These are phyloP conservation scores for Pithys albifrons DNA, from an alignment of 2,113 vertebrate species.

Conservation along the genomic window DNA sequence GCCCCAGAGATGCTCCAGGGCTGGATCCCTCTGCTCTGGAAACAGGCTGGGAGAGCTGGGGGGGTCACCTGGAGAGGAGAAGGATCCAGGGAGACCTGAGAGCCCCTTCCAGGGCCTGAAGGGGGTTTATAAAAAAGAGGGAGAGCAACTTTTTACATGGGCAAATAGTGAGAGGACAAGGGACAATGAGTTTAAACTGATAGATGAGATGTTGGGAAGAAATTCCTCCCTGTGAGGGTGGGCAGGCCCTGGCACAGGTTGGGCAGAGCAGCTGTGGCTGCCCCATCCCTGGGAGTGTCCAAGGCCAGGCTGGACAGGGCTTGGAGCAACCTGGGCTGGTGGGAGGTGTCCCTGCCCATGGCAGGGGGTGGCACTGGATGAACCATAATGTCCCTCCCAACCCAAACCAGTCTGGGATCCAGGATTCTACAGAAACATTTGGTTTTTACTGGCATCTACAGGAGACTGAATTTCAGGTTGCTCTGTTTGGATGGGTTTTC, in stretches of 20 bases:
- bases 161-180: no score
- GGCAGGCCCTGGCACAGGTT: fast-evolving
- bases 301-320: fast-evolving
- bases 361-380: fast-evolving
- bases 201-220: background rate
- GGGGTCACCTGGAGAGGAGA: no score
- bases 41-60: no score
- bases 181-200: no score
- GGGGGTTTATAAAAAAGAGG: no score
- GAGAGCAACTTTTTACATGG: no score
- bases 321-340: fast-evolving
- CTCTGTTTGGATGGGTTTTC: background rate
- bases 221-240: fast-evolving
- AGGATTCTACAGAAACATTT: background rate
- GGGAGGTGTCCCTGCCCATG: background rate
- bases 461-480: background rate
- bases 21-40: no score
- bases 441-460: background rate
- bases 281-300: background rate
- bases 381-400: background rate
- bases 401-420: background rate
- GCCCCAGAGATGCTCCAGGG: no score
- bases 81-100: no score
- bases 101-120: no score
- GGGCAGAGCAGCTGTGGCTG: background rate